Evolutionary conservation across 2,113 vertebrate genomes (phyloP).

Genomic region (Tricholaema leucomelas): DNA sequence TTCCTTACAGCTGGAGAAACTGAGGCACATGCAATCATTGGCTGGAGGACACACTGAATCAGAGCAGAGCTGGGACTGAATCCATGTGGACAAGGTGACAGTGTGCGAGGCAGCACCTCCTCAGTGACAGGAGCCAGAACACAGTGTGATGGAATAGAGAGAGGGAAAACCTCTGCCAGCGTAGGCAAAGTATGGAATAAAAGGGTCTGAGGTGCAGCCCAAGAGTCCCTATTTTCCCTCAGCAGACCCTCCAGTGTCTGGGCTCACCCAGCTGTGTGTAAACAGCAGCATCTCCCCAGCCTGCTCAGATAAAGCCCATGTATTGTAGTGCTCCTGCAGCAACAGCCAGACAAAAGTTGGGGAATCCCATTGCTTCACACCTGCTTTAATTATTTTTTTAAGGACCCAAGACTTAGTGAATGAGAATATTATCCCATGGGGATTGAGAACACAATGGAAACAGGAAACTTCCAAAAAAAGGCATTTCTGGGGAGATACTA

Average conservation of each 20-base stretch:
- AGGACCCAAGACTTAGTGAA: constrained; percentile 15
- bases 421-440: constrained; percentile 61
- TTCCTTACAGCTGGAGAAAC: neutral
- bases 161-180: neutral
- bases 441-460: constrained; percentile 47
- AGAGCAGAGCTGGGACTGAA: neutral
- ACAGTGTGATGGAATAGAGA: neutral
- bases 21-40: neutral
- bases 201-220: neutral
- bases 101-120: neutral
- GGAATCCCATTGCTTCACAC: constrained; percentile 67
- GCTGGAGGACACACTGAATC: neutral
- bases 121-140: neutral
- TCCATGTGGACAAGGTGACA: accelerated
- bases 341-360: constrained; percentile 43
- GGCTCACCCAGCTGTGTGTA: neutral
- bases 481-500: constrained; percentile 68
- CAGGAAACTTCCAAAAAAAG: constrained; percentile 55
- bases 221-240: neutral
- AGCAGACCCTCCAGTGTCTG: neutral
- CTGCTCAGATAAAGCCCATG: neutral
- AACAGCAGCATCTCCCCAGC: neutral
- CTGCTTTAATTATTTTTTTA: constrained; percentile 38
- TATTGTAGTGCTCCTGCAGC: neutral
- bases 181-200: neutral